Evolutionary conservation across 2,888 invertebrate species (phyloP), one percentile per base, ranked within the genome.

Genomic region (Monoplex corrugatus): DNA sequence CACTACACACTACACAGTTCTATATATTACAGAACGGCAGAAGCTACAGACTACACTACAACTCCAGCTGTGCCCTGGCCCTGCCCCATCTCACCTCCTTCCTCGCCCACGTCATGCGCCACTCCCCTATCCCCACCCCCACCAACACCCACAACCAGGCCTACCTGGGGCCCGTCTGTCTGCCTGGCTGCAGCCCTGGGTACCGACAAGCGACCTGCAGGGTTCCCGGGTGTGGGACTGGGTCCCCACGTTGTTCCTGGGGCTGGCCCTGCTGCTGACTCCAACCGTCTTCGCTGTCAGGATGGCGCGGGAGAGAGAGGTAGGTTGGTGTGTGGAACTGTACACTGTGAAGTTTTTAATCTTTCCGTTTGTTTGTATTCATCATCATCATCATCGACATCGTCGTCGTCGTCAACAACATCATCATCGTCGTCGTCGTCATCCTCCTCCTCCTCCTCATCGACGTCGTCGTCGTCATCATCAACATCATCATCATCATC

Each of bases 41-140:
- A 19, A n/a, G 19, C 43, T 88, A 83, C 88, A 68, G 82, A 57
- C 50, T 88, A 44, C 16, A 83, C 68, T 88, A 88, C 88, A 88
- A 88, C 88, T 57, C 80, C 72, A 72, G 44, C 28, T 88, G 88
- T 45, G 83, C 63, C 8, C 50, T 83, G 88, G 88, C 88, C 35
- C 83, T 88, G 72, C 82, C 88, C 0, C 82, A 88, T 16, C 83
- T 83, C 23, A 83, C 68, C 57, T 88, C 88, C 0, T 63, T 83
- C 44, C 40, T 88, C 13, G 43, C 50, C 23, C 82, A 83, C 57
- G 43, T 82, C 35, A 84, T 84, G 84, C 50, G 84, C 35, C 19
- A 84, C 84, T 43, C 86, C 68, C 35, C 85, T 38, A 43, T 68
- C 63, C 38, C 43, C 68, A 57, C 19, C 78, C 78, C 78, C 43